phyloP scores from a whole-genome alignment of 2,113 vertebrate genomes.

The Leucopternis melanops region DNA sequence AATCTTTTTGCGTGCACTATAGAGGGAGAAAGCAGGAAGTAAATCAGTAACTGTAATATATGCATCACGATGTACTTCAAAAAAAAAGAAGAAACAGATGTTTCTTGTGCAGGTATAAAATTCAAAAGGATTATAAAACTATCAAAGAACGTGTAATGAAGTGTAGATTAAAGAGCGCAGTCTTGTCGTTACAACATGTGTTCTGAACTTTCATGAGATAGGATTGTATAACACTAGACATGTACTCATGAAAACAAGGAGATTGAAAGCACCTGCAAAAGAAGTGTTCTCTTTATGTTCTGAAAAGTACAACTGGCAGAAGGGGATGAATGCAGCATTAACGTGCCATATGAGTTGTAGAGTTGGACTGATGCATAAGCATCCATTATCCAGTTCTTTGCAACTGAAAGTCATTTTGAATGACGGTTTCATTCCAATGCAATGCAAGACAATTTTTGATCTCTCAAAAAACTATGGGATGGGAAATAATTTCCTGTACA shows the following conservation, averaged over 20 bases:
- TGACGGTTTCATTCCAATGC: neutral
- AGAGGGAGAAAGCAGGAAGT: neutral
- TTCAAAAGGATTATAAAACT: constrained; percentile 12
- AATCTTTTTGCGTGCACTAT: neutral
- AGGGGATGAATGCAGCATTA: neutral
- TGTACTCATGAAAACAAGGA: neutral
- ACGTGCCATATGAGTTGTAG: neutral
- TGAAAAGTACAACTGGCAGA: neutral
- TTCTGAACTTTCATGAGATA: neutral
- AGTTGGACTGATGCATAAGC: neutral
- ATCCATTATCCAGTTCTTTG: neutral
- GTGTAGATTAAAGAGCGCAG: neutral
- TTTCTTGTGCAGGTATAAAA: constrained; percentile 28
- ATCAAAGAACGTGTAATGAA: neutral
- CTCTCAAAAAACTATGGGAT: neutral
- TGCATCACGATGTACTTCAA: neutral
- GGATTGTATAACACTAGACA: neutral
- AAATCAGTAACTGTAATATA: neutral
- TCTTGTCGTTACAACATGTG: neutral
- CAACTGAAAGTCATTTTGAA: neutral
- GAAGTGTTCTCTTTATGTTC: neutral
- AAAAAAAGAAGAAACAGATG: neutral
- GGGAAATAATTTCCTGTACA: neutral
- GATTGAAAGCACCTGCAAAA: neutral
- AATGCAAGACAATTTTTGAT: neutral